phyloP scores from a whole-genome alignment of 2,113 vertebrate species.

The Tringa solitaria region DNA sequence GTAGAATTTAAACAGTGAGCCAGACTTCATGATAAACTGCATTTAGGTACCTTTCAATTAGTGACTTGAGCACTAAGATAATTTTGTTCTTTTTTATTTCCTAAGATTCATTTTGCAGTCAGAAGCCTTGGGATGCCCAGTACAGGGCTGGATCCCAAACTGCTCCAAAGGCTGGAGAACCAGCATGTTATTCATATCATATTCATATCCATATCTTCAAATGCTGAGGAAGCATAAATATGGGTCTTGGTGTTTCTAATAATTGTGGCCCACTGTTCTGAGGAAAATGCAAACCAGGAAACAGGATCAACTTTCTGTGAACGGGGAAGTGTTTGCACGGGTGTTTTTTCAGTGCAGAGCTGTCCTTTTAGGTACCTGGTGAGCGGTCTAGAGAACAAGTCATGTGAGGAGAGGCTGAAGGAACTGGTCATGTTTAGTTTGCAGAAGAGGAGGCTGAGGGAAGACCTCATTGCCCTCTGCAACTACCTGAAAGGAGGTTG shows the following conservation, averaged over 20 bases:
- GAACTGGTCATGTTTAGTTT: too few relatives aligned
- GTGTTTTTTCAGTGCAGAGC: neutral
- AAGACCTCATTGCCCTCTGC: too few relatives aligned
- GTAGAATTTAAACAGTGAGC: neutral
- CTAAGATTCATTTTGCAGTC: neutral
- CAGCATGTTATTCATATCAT: neutral
- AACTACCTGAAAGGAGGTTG: too few relatives aligned
- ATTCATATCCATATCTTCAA: neutral
- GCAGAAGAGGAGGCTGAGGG: too few relatives aligned
- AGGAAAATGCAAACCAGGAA: neutral
- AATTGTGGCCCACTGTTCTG: neutral
- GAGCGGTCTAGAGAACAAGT: too few relatives aligned
- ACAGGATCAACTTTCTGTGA: neutral
- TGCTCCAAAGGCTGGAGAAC: neutral
- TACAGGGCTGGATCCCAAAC: neutral
- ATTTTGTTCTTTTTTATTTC: neutral
- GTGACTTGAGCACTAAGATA: neutral
- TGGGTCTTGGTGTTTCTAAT: neutral
- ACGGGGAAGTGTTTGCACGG: neutral
- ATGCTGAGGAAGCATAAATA: neutral
- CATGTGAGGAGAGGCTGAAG: too few relatives aligned
- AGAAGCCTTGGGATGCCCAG: neutral
- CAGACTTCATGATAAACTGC: neutral
- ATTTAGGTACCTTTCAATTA: neutral
- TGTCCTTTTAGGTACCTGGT: neutral